Evolutionary conservation across 1,140 invertebrate species (phyloP), one percentile per base, ranked within the genome.

Genomic region (Trichogramma pretiosum): DNA sequence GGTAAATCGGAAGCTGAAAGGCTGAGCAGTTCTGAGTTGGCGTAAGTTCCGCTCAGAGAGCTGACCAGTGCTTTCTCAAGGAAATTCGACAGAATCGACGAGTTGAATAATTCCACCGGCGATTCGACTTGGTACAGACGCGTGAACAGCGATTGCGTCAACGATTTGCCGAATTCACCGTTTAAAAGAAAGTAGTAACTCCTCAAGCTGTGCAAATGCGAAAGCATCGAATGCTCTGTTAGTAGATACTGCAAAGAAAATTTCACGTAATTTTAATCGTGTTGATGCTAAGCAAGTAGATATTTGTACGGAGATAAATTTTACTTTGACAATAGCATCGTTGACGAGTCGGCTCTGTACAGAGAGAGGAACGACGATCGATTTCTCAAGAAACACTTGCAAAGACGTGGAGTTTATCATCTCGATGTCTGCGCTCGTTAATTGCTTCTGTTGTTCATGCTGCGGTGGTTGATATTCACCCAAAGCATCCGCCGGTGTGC

Each of bases 121-220:
- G 74, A 69, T 2, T 76, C 59, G 2, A 76, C 78, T 14, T 75
- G 68, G 28, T 80, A 78, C 24, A 87, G 61, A 47, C 79, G 78
- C 1, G 70, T 63, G 50, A 85, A 83, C 14, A 88, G 61, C 34
- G 78, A 80, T 11, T 75, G 70, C 11, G 81, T 83, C 3, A 88
- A 74, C 47, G 76, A 78, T 18, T 76, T 77, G 1, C 80, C 79
- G 62, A 86, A 88, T 59, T 87, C 83, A 1, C 84, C 84, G 54
- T 87, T 84, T 61, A 86, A 67, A 8, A 88, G 56, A 51, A 87
- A 86, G 60, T 83, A 87, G 43, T 82, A 86, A 56, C 82, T 80
- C 9, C 83, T 73, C 1, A 88, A 59, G 59, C 78, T 82, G 14
- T 77, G 77, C 16, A 88, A 68, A 63, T 87, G 84, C 10, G 78